Evolutionary conservation across 2,797 vertebrate genomes (phyloP), one percentile per base, ranked within the genome.

Genomic region (Lepus oiostolus): DNA sequence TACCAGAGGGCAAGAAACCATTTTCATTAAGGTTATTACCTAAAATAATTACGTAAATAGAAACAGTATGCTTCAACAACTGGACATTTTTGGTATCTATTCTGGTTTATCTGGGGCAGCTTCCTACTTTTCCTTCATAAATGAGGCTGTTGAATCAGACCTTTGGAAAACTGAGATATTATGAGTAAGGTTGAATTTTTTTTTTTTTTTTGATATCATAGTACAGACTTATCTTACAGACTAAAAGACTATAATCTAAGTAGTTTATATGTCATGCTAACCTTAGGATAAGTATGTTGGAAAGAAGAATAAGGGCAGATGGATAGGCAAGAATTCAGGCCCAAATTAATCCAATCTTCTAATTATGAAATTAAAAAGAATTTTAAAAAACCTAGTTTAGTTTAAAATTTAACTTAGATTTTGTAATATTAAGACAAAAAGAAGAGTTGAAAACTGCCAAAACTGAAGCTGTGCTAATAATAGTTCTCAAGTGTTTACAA

Each of bases 351-450:
- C 17, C 7, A 77, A 47, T 62, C 28, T 94, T 71, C 30, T 92
- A 88, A 92, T 67, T 67, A 85, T 22, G 90, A 75, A 96, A 81
- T 7, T 47, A 3, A 54, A 58, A 76, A 91, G n/a, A 54, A 47
- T 35, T 35, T 4, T 47, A 76, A 35, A 22, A 88, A 76, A 72
- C 4, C 35, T 35, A 35, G 35, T 35, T 81, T 85, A 24, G 50
- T 79, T 89, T 74, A 83, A 92, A 58, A 54, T 85, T 80, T 58
- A 88, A 91, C 17, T 70, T 63, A 84, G 22, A 63, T 65, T 91
- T 83, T 93, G 54, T 85, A 90, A 91, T 60, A 72, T 24, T 14
- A 88, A 96, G 42, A 88, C 54, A 95, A 88, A 88, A 88, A 22
- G 30, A 65, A 22, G 81, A 92, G 22, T 42, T 63, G 38, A 75